Conservation (phyloP, 2,113 vertebrate species). For the Hypanus sabinus region DNA sequence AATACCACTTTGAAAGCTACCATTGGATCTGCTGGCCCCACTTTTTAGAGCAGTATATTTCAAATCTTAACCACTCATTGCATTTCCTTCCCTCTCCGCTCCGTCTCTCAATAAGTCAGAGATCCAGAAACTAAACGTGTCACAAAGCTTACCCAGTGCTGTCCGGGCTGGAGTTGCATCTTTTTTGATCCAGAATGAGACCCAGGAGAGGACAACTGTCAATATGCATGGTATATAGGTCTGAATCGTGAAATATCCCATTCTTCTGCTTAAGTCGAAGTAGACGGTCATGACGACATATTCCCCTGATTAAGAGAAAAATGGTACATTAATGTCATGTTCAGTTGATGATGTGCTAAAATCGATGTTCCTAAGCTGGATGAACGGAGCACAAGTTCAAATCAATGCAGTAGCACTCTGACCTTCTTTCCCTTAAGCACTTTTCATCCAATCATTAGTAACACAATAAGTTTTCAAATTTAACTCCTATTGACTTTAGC, state of each 20-base stretch:
- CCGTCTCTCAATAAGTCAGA: background rate
- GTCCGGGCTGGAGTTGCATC: slow-evolving; percentile 92
- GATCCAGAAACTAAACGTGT: background rate
- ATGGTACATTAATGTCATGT: background rate
- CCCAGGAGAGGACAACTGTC: slow-evolving; percentile 93
- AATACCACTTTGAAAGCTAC: background rate
- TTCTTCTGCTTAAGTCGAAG: slow-evolving; percentile 87
- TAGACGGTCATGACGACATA: slow-evolving; percentile 95
- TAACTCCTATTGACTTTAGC: background rate
- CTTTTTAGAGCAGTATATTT: background rate
- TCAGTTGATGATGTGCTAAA: background rate
- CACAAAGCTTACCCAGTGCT: slow-evolving; percentile 70
- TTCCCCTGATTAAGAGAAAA: slow-evolving; percentile 64
- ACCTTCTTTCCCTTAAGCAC: background rate
- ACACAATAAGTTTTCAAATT: background rate
- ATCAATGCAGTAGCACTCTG: background rate
- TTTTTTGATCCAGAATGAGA: slow-evolving; percentile 97
- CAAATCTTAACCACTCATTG: background rate
- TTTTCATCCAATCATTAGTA: background rate
- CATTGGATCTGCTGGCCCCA: background rate
- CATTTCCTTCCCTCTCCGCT: no score
- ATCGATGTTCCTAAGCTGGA: background rate
- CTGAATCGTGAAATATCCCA: slow-evolving; percentile 97
- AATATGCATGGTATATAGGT: slow-evolving; percentile 95
- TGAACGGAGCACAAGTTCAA: background rate